phyloP scores from a whole-genome alignment of 2,113 vertebrate species.

The Misgurnus mizolepis region DNA sequence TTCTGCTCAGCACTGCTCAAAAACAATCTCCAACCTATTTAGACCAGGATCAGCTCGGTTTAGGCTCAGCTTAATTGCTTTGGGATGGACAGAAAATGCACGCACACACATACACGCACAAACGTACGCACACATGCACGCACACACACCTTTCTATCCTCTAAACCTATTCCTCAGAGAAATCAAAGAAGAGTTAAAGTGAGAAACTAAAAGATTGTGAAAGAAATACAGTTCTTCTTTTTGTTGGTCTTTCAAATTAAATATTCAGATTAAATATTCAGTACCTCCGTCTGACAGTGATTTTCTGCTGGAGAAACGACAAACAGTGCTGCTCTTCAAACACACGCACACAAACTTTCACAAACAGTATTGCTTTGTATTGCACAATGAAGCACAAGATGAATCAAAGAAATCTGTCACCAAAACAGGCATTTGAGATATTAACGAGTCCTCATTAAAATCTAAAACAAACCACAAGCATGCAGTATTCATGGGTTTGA shows the following conservation, averaged over 20 bases:
- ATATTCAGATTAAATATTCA: slow-evolving; percentile 11
- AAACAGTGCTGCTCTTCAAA: background rate
- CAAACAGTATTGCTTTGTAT: background rate
- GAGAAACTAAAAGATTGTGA: background rate
- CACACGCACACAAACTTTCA: background rate
- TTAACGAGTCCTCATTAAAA: too few species aligned
- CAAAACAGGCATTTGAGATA: too few species aligned
- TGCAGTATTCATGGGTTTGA: too few species aligned
- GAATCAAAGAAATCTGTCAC: too few species aligned
- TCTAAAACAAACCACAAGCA: too few species aligned
- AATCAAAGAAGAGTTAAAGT: too few species aligned
- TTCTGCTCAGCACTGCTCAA: background rate
- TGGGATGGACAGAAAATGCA: background rate
- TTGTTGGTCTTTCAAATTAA: background rate
- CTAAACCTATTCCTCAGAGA: too few species aligned
- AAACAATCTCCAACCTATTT: slow-evolving; percentile 18
- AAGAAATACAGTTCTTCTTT: background rate
- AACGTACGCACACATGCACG: background rate
- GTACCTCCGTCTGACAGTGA: background rate
- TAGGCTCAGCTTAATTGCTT: background rate
- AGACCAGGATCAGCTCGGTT: background rate
- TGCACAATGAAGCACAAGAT: background rate
- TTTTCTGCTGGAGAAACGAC: background rate
- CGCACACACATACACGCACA: background rate
- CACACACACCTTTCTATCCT: background rate